These are phyloP conservation scores for Neosilurus mollespiculum DNA, from an alignment of 2,797 vertebrate genomes.

Conservation along the genomic window DNA sequence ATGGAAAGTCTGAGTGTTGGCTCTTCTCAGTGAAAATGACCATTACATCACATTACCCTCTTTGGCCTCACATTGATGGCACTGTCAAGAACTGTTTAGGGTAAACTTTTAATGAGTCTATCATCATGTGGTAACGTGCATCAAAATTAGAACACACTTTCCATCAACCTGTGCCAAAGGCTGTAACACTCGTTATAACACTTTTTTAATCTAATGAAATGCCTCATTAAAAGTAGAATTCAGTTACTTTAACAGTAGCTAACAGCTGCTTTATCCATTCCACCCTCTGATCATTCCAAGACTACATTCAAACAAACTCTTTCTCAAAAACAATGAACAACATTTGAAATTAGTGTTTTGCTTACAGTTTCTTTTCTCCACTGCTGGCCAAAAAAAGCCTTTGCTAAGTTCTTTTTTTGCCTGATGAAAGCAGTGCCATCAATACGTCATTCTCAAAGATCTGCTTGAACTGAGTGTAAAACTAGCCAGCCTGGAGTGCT, in stretches of 20 bases:
- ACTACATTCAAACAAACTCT: not conserved
- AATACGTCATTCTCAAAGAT: conserved; percentile 82
- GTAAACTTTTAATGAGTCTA: conserved; percentile 13
- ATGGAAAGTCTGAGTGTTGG: conserved; percentile 39
- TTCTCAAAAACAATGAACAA: not conserved
- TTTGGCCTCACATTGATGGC: conserved; percentile 20
- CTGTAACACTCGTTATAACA: not conserved
- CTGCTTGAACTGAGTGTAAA: conserved; percentile 77
- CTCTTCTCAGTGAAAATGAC: conserved; percentile 32
- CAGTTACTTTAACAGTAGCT: not conserved
- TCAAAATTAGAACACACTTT: not conserved
- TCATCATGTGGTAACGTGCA: not conserved
- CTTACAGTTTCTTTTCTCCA: conserved; percentile 81
- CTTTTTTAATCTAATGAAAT: conserved; percentile 2
- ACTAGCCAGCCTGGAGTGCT: conserved; percentile 81
- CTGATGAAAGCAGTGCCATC: conserved; percentile 74
- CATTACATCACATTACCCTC: conserved; percentile 21
- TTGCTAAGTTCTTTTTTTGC: conserved; percentile 81
- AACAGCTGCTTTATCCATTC: not conserved
- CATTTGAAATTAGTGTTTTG: not conserved
- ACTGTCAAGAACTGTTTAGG: not conserved
- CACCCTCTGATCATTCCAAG: not conserved
- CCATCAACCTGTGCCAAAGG: not conserved
- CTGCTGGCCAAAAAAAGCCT: conserved; percentile 81
- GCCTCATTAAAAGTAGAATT: not conserved